Evolutionary conservation across 2,113 vertebrate species (phyloP).

Genomic region (Vulpes vulpes): DNA sequence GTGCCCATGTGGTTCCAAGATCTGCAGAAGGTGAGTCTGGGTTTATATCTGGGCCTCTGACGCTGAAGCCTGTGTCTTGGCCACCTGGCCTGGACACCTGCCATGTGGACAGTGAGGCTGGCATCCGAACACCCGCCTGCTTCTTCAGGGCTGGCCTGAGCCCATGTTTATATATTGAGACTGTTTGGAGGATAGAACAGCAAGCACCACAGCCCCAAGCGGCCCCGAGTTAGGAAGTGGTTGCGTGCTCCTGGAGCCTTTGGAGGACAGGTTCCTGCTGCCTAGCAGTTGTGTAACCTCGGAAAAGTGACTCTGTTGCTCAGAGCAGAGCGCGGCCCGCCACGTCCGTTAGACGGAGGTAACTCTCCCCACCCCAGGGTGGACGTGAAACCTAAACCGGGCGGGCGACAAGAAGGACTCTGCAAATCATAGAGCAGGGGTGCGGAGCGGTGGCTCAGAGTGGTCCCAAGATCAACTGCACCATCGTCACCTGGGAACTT

Average conservation of each 20-base stretch:
- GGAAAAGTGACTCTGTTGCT: rapidly evolving
- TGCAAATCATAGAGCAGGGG: neutral
- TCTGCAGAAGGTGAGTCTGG: neutral
- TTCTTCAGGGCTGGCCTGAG: neutral
- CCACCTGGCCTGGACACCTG: neutral
- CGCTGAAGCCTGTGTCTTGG: neutral
- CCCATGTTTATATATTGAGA: neutral
- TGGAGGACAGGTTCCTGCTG: neutral
- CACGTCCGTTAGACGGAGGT: neutral
- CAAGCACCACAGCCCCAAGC: too few relatives aligned
- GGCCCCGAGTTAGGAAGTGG: neutral
- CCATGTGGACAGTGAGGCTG: neutral
- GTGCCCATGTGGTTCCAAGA: neutral
- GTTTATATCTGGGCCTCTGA: neutral
- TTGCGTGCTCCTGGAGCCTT: neutral
- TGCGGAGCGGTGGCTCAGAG: rapidly evolving
- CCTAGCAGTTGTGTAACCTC: neutral
- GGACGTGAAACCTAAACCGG: neutral
- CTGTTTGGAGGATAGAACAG: neutral
- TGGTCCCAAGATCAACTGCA: neutral
- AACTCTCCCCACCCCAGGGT: neutral
- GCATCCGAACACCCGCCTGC: rapidly evolving
- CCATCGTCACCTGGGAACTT: neutral
- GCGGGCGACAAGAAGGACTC: neutral
- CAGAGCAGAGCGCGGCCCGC: neutral